phyloP scores from a whole-genome alignment of 2,797 vertebrate species.

The Cyclura pinguis region DNA sequence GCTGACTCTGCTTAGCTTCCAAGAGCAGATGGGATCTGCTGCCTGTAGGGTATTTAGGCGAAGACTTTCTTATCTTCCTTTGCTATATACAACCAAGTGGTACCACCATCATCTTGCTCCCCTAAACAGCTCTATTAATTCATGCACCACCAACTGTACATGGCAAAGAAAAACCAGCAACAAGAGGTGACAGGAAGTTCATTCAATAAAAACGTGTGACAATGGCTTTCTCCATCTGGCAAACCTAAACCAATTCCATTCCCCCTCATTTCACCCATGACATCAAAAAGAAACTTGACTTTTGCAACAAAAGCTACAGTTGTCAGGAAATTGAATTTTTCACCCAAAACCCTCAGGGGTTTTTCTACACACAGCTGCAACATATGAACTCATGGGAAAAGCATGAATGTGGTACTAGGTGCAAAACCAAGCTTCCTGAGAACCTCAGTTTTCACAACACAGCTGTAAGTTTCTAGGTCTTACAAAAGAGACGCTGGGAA shows the following conservation, averaged over 20 bases:
- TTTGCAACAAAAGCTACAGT: background rate
- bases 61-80: background rate
- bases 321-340: background rate
- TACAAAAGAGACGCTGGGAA: background rate
- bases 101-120: background rate
- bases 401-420: background rate
- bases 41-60: too few species aligned
- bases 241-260: background rate
- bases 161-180: background rate
- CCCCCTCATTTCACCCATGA: background rate
- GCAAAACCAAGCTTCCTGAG: background rate
- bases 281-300: background rate
- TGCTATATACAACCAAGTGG: background rate
- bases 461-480: background rate
- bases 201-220: background rate
- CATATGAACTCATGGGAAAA: background rate
- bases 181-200: background rate
- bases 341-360: background rate
- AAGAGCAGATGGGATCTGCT: too few species aligned
- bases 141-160: background rate
- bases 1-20: too few species aligned
- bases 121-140: background rate
- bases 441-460: background rate
- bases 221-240: background rate
- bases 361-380: background rate